Percentiles rank a stretch among this genome's conserved stretches.
Evolutionary conservation across 2,888 invertebrate genomes (phyloP).

Genomic region (Drosophila stalkeri): DNA sequence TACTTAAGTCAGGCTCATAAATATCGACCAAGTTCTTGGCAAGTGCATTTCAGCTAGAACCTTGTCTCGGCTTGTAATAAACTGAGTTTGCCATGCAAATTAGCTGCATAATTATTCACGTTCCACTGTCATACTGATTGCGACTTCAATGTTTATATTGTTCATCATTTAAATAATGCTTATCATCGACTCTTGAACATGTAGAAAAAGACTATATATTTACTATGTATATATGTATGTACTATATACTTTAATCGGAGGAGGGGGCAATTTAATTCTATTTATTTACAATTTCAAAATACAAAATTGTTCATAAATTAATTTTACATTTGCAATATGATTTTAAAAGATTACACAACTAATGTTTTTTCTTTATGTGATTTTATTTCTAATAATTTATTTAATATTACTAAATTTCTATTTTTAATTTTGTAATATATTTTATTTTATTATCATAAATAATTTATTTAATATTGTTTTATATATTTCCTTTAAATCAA

Average conservation of each 20-base stretch:
- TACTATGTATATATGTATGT: no score
- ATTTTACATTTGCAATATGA: neutral
- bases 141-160: constrained; percentile 12
- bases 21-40: constrained; percentile 17
- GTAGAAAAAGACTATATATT: neutral
- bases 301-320: neutral
- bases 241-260: neutral
- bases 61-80: neutral
- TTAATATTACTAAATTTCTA: no score
- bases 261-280: neutral
- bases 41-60: constrained; percentile 2
- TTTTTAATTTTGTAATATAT: no score
- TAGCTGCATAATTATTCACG: constrained; percentile 33
- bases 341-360: no score
- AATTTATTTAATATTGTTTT: no score
- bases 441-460: no score
- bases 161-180: constrained; percentile 8
- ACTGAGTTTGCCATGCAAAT: constrained; percentile 21
- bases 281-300: neutral
- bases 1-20: constrained; percentile 24
- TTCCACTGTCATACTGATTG: constrained; percentile 17
- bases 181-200: neutral
- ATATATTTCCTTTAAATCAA: no score
- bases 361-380: no score
- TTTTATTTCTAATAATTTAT: no score